These are phyloP conservation scores for Piscicola geometra DNA, from an alignment of 2,888 invertebrate species.

Conservation along the genomic window DNA sequence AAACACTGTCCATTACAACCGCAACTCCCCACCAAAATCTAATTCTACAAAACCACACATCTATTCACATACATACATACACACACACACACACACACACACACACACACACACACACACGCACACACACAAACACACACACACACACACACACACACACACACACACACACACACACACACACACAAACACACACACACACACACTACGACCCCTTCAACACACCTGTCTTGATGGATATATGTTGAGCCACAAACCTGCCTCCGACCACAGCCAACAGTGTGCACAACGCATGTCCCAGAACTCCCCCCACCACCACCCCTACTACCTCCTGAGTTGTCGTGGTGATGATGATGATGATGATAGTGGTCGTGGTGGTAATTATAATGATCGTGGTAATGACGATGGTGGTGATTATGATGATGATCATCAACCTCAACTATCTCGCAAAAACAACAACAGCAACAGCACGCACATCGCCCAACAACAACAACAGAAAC, in stretches of 20 bases:
- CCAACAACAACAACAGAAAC: background rate
- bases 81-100: background rate
- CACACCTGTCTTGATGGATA: conserved; percentile 90
- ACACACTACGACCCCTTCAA: too few species aligned
- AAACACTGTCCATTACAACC: too few species aligned
- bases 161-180: background rate
- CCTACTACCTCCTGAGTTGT: conserved; percentile 72
- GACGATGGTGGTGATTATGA: too few species aligned
- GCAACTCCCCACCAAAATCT: too few species aligned
- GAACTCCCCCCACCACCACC: conserved; percentile 84
- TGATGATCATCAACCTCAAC: background rate
- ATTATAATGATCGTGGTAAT: too few species aligned
- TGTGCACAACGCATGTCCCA: conserved; percentile 93
- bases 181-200: too few species aligned
- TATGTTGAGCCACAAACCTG: conserved; percentile 89
- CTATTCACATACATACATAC: too few species aligned
- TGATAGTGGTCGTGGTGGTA: background rate
- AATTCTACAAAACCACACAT: too few species aligned
- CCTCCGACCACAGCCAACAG: conserved; percentile 95
- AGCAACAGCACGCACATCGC: background rate
- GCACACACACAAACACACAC: too few species aligned
- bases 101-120: background rate
- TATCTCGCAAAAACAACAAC: background rate
- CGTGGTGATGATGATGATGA: background rate
- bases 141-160: too few species aligned